Conservation (phyloP, 2,113 vertebrate species). For the Cichladusa arquata region DNA sequence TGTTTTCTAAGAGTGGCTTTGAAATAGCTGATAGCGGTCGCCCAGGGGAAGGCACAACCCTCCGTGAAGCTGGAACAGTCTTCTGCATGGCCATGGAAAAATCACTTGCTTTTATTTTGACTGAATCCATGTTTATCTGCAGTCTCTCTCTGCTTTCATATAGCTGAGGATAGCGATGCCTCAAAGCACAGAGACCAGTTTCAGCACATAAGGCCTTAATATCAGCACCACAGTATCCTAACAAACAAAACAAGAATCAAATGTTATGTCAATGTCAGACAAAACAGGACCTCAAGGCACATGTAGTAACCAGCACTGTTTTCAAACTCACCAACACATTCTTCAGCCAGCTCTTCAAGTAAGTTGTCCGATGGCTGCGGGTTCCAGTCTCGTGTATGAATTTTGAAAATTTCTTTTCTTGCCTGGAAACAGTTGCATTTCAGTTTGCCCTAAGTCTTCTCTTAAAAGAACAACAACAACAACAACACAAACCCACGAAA, state of each 20-base stretch:
- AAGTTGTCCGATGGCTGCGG: conserved; percentile 81
- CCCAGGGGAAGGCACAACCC: conserved; percentile 83
- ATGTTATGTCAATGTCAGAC: not conserved
- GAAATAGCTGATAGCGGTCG: conserved; percentile 77
- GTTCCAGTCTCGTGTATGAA: conserved; percentile 88
- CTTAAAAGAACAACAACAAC: not conserved
- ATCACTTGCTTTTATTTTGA: conserved; percentile 83
- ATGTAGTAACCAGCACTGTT: not conserved
- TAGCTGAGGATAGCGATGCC: conserved; percentile 90
- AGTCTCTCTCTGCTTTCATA: conserved; percentile 87
- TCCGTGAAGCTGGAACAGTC: conserved; percentile 85
- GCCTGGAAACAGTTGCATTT: conserved; percentile 70
- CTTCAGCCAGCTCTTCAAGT: conserved; percentile 85
- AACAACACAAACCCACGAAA: not conserved
- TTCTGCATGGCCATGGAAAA: conserved; percentile 88
- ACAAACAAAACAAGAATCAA: not conserved
- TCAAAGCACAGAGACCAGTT: conserved; percentile 87
- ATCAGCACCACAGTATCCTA: conserved; percentile 95
- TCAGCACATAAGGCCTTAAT: conserved; percentile 91
- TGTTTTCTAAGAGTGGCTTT: conserved; percentile 80
- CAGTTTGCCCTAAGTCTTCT: not conserved
- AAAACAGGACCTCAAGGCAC: not conserved
- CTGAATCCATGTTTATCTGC: conserved; percentile 82
- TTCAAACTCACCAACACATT: conserved; percentile 84
- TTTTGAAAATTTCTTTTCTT: conserved; percentile 89